Evolutionary conservation across 2,797 vertebrate species (phyloP), one percentile per base, ranked within the genome.

Genomic region (Anableps anableps): DNA sequence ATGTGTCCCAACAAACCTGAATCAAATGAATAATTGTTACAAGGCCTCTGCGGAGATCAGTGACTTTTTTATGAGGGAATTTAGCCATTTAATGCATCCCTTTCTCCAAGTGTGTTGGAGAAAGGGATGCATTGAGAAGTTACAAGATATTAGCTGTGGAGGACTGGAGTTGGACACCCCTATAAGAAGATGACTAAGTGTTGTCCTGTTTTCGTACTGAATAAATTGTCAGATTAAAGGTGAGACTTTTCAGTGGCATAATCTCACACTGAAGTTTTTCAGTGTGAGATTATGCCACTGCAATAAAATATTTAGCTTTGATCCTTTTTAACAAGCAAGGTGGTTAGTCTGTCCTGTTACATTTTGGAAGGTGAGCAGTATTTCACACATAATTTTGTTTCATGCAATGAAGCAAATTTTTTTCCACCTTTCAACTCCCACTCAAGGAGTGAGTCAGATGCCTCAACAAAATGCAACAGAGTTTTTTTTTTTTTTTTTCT

Each of bases 381-480:
- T 1, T 66, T 38, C 34, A 26, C 78, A 47, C 81, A n/a, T 29
- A 19, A 90, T 93, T 90, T 90, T 90, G 89, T 92, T 88, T 91
- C 80, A 79, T 90, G 75, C 72, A 88, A 91, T 93, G 72, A 91
- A 81, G 75, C 34, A 86, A 81, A 87, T 81, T 76, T 82, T n/a
- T 76, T 82, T 85, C 83, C 85, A 85, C 87, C 82, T 89, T 84
- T 88, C 70, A 82, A 50, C 81, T 72, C 19, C 41, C 2, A 38
- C 72, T 58, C 80, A 64, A 77, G 36, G 70, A 75, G 47, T 48
- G 48, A 80, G 72, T 58, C 4, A 66, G 64, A 50, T 80, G 73
- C 82, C 81, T 81, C 83, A 84, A 83, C 36, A 41, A 31, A 51
- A 51, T 43, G 19, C 5, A 74, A 29, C 26, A 8, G n/a, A 0